Evolutionary conservation across 2,113 vertebrate genomes (phyloP), one percentile per base, ranked within the genome.

Genomic region (Sciurus niger): DNA sequence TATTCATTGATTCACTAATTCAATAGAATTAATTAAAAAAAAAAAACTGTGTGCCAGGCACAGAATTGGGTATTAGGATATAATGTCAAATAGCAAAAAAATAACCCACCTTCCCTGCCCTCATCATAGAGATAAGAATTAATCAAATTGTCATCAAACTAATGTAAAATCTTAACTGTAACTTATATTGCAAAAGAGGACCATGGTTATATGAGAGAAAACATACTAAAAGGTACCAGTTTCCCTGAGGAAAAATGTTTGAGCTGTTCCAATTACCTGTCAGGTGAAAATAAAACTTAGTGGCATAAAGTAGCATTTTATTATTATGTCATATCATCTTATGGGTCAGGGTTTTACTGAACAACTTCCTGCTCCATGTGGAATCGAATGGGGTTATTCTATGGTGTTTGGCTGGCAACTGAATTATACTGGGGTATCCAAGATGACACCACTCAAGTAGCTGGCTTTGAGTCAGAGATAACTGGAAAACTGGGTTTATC

Each of bases 101-200:
- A 87, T 4, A 60, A 40, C 11, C 12, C 28, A 60, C 4, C n/a
- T 53, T 53, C 12, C 4, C 40, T 93, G 1, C 4, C 51, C 11
- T 73, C 37, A 78, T 90, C 34, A 87, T 34, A 78, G 12, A 91
- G 16, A 60, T 10, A 55, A 4, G 2, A 28, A 76, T 84, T 63
- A 80, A 87, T 51, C 18, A 85, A 43, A 88, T 65, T 43, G 63
- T 76, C 40, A 76, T 28, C 28, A 72, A 90, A 73, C 51, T 60
- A 90, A 87, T 63, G 17, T 25, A 48, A 97, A 96, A 63, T 72
- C 60, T 40, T 9, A 85, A 22, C 7, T 53, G 7, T 43, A 96
- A 37, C 8, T 37, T 93, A 16, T 11, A 30, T 48, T 70, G n/a
- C 37, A 86, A 48, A 84, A 37, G 32, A 51, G 11, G 43, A 8